phyloP scores from a whole-genome alignment of 2,888 invertebrate species.

The Acronicta leporina region DNA sequence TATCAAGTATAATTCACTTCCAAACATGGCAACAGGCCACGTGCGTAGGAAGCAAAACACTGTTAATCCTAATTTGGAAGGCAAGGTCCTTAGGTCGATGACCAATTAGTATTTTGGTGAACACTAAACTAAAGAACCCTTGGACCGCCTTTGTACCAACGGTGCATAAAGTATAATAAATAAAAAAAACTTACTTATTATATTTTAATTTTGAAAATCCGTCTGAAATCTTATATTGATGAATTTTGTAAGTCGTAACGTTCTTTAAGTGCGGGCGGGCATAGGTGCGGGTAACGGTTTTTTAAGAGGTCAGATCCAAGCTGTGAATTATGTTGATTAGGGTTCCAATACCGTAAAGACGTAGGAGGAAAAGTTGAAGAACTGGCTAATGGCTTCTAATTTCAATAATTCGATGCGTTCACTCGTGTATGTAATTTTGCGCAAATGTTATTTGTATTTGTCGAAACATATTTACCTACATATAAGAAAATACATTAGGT shows the following conservation, averaged over 20 bases:
- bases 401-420: neutral
- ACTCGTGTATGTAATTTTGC: too few relatives aligned
- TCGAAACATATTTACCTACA: too few relatives aligned
- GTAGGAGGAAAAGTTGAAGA: constrained; percentile 23
- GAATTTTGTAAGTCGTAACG: neutral
- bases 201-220: neutral
- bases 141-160: too few relatives aligned
- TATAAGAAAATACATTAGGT: neutral
- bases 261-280: too few relatives aligned
- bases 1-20: constrained; percentile 40
- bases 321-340: constrained; percentile 18
- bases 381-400: neutral
- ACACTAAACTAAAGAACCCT: constrained; percentile 12
- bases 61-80: constrained; percentile 46
- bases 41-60: constrained; percentile 58
- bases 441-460: too few relatives aligned
- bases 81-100: constrained; percentile 55
- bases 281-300: constrained; percentile 22
- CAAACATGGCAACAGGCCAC: constrained; percentile 41
- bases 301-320: constrained; percentile 7
- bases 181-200: too few relatives aligned
- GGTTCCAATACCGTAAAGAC: constrained; percentile 32
- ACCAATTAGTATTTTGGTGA: constrained; percentile 40
- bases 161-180: too few relatives aligned
- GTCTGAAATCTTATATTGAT: constrained; percentile 11